A percentile compares a stretch with the other conserved stretches of the same genome.
Evolutionary conservation across 2,888 invertebrate genomes (phyloP).

Genomic region (Agriopis leucophaearia): DNA sequence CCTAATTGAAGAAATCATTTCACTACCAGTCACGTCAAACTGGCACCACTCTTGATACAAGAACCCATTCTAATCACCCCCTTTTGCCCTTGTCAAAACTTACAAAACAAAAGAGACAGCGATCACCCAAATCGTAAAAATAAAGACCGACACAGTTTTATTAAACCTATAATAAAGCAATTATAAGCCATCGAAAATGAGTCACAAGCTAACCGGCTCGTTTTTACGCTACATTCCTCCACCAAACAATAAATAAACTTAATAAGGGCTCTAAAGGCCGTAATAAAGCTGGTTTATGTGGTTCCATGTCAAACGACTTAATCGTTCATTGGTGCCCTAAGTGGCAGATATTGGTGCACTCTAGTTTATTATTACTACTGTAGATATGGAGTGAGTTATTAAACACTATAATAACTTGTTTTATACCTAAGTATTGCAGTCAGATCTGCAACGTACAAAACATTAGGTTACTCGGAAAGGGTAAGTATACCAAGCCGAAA

Average conservation of each 20-base stretch:
- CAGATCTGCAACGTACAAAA: no score
- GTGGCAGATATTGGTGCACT: slow-evolving; percentile 22
- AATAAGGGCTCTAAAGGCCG: slow-evolving; percentile 11
- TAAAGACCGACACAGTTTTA: slow-evolving; percentile 12
- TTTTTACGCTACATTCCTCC: slow-evolving; percentile 20
- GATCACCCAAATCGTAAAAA: slow-evolving; percentile 2
- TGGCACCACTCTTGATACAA: no score
- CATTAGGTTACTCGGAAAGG: no score
- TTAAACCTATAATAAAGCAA: slow-evolving; percentile 11
- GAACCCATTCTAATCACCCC: no score
- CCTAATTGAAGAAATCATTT: no score
- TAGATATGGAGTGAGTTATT: slow-evolving; percentile 17
- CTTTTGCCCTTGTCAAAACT: no score
- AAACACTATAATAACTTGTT: background rate
- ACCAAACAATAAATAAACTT: slow-evolving; percentile 22
- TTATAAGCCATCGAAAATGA: slow-evolving; percentile 13
- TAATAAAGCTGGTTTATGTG: slow-evolving; percentile 22
- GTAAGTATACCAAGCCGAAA: no score
- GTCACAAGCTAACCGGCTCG: slow-evolving; percentile 11
- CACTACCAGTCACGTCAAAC: no score
- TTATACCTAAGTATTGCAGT: background rate
- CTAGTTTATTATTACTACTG: slow-evolving; percentile 23
- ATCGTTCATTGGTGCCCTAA: slow-evolving; percentile 12
- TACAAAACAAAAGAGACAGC: no score
- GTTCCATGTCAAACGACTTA: slow-evolving; percentile 18